Base-by-base conservation (phyloP, 2,888 invertebrate species). In the Napeogenes sylphis region DNA sequence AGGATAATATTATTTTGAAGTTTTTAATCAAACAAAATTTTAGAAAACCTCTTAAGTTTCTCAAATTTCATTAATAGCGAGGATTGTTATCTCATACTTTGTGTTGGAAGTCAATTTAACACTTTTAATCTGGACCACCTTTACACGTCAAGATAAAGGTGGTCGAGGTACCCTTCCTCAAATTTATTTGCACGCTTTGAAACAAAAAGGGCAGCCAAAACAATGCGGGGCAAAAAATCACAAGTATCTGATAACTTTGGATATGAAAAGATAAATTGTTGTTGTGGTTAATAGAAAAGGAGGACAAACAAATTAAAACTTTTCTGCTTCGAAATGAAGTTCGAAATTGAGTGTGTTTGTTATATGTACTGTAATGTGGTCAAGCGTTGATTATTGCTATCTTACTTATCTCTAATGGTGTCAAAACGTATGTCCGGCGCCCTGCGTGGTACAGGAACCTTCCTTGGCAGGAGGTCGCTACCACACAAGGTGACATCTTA, bases 391-490 rank as follows among this genome's bases (percentile, higher is more conserved):
- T 88, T 88, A 86, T 84, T 80, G 80, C 87, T 89, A 88, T 88
- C 87, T 82, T 57, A 70, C 69, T 72, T 84, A 89, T 89, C 89
- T 83, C 65, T 80, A 84, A 87, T 83, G 81, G 89, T 84, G 89
- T 89, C 88, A 90, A 89, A 89, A 87, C 82, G 73, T 79, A 80
- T 90, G 90, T 90, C 87, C 84, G 82, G 78, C 71, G 73, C 89
- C 69, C 90, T 77, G 85, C 86, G 82, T 87, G 90, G 80, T 74
- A 87, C 87, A 90, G 89, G 88, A 90, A 90, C 89, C 82, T 85
- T 70, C 61, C 76, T 73, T 80, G 70, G 81, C 76, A 80, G 82
- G 83, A 83, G 83, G 85, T 76, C 76, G 65, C 62, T 75, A 82
- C 89, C 90, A 85, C 90, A 87, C 90, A 89, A 73, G 76, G 71